These are phyloP conservation scores for Oncopodura yosiiana DNA, from an alignment of 1,140 invertebrate genomes.

Conservation along the genomic window DNA sequence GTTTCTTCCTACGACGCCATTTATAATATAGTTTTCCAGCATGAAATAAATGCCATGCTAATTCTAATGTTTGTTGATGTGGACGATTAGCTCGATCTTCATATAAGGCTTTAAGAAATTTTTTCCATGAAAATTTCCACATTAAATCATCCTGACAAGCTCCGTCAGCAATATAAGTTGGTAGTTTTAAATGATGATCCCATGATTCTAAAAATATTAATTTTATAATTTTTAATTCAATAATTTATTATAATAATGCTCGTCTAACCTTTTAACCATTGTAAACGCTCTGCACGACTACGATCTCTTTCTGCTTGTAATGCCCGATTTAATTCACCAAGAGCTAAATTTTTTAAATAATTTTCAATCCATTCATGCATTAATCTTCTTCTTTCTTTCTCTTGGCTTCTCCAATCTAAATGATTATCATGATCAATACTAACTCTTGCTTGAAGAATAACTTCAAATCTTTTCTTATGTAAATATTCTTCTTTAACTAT, in stretches of 20 bases:
- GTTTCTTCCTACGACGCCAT: neutral
- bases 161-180: constrained; percentile 1
- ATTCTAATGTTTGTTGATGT: constrained; percentile 22
- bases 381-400: constrained; percentile 2
- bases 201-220: too few relatives aligned
- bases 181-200: too few relatives aligned
- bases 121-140: constrained; percentile 11
- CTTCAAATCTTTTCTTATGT: constrained; percentile 10
- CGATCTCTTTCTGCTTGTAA: neutral
- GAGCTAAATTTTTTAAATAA: neutral
- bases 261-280: neutral
- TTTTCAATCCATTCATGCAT: constrained; percentile 19
- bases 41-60: constrained; percentile 22
- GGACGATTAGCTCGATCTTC: constrained; percentile 1
- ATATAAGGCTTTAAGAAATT: constrained; percentile 13
- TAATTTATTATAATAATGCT: constrained; percentile 2
- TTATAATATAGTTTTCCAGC: constrained; percentile 25
- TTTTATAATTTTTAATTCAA: too few relatives aligned
- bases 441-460: constrained; percentile 10
- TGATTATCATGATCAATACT: constrained; percentile 17
- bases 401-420: constrained; percentile 18
- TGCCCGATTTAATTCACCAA: neutral
- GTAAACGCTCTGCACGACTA: neutral
- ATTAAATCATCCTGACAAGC: constrained; percentile 2
- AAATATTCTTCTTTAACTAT: constrained; percentile 20